Evolutionary conservation across 2,888 invertebrate genomes (phyloP).

Genomic region (Scaptomyza parva): DNA sequence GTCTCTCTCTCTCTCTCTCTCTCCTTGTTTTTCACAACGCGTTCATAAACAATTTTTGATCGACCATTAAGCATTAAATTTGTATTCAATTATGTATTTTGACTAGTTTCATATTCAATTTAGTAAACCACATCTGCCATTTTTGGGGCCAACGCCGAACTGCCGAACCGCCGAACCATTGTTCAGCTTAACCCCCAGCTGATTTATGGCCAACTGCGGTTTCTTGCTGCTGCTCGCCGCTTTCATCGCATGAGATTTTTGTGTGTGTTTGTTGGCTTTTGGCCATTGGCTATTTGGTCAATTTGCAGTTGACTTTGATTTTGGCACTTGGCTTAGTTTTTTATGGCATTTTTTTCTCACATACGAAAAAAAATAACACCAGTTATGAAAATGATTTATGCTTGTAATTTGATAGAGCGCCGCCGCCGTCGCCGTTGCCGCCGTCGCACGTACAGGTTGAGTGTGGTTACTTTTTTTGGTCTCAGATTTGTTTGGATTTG

Average conservation of each 20-base stretch:
- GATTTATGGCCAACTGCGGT: slow-evolving; percentile 51
- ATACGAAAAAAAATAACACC: slow-evolving; percentile 28
- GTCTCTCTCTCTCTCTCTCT: neutral
- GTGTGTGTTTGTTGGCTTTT: slow-evolving; percentile 22
- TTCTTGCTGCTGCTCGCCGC: slow-evolving; percentile 37
- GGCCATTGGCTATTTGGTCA: slow-evolving; percentile 60
- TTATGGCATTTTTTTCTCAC: slow-evolving; percentile 44
- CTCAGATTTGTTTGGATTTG: slow-evolving; percentile 16
- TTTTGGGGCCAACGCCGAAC: no score
- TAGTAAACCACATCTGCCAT: slow-evolving; percentile 40
- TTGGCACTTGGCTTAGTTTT: slow-evolving; percentile 70
- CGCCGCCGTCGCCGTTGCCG: no score
- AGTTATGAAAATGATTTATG: slow-evolving; percentile 75
- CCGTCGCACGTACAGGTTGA: no score
- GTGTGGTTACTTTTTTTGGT: no score
- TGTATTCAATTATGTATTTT: slow-evolving; percentile 23
- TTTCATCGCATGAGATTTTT: slow-evolving; percentile 59
- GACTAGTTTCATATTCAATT: slow-evolving; percentile 26
- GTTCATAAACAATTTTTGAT: slow-evolving; percentile 2
- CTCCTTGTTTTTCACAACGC: no score
- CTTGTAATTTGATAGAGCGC: slow-evolving; percentile 76
- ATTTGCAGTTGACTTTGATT: slow-evolving; percentile 65
- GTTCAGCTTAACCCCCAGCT: slow-evolving; percentile 40
- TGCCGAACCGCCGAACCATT: slow-evolving; percentile 38
- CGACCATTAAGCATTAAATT: neutral